Conservation (phyloP, 2,888 invertebrate genomes). For the Horisme vitalbata region DNA sequence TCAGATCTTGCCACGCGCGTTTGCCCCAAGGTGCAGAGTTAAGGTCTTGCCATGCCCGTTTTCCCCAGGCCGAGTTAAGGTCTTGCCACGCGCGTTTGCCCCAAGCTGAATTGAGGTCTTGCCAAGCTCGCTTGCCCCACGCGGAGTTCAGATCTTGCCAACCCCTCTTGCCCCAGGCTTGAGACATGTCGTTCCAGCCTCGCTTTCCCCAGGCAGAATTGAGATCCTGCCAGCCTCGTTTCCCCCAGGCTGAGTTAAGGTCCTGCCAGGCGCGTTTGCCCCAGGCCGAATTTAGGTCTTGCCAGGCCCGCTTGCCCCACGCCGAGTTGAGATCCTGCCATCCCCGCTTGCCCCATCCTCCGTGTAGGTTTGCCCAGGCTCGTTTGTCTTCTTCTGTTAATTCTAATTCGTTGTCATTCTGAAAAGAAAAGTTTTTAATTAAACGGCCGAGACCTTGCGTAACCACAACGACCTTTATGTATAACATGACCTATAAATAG, state of each 20-base stretch:
- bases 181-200: slow-evolving; percentile 80
- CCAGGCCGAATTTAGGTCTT: slow-evolving; percentile 76
- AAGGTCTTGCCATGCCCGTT: slow-evolving; percentile 84
- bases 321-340: slow-evolving; percentile 80
- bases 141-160: slow-evolving; percentile 83
- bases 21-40: slow-evolving; percentile 81
- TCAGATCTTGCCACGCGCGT: slow-evolving; percentile 83
- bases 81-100: slow-evolving; percentile 85
- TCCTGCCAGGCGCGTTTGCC: slow-evolving; percentile 85
- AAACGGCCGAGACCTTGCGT: background rate
- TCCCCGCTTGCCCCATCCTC: slow-evolving; percentile 83
- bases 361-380: slow-evolving; percentile 83
- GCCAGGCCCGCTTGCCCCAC: slow-evolving; percentile 84
- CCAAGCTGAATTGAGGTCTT: slow-evolving; percentile 80
- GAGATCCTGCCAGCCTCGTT: slow-evolving; percentile 84
- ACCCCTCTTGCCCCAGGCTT: slow-evolving; percentile 82
- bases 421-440: slow-evolving; percentile 29
- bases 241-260: slow-evolving; percentile 80
- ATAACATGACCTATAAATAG: slow-evolving; percentile 6
- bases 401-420: slow-evolving; percentile 72
- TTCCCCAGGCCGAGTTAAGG: slow-evolving; percentile 80
- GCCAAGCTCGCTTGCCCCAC: slow-evolving; percentile 84
- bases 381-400: slow-evolving; percentile 83
- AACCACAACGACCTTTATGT: slow-evolving; percentile 11
- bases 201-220: slow-evolving; percentile 84